phyloP scores from a whole-genome alignment of 1,140 invertebrate genomes.

The Carposina sasakii region DNA sequence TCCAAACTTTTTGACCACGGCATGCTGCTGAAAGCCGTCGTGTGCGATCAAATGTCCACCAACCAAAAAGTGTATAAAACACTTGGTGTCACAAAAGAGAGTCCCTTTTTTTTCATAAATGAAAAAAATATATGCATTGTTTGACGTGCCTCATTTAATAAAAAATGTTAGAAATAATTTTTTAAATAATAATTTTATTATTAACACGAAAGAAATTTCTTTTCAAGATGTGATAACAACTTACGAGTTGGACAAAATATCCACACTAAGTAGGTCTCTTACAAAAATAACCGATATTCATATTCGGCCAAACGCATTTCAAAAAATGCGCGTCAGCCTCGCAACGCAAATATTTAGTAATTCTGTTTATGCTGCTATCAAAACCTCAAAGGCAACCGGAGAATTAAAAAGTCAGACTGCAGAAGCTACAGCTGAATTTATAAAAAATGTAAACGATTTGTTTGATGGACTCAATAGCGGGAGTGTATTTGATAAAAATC shows the following conservation, averaged over 20 bases:
- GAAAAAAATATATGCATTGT: not conserved
- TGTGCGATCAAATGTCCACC: not conserved
- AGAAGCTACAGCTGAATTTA: not conserved
- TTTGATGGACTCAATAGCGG: not conserved
- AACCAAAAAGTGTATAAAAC: not conserved
- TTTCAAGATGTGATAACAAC: not conserved
- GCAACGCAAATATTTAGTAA: not conserved
- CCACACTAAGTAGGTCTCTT: not conserved
- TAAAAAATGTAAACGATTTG: not conserved
- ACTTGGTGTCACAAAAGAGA: not conserved
- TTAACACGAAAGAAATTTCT: not conserved
- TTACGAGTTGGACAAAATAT: not conserved
- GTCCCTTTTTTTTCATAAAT: slow-evolving; percentile 1
- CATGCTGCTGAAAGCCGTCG: not conserved
- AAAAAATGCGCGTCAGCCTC: not conserved
- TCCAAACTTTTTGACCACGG: slow-evolving; percentile 1
- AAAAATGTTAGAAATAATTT: slow-evolving; percentile 4
- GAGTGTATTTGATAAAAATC: not conserved
- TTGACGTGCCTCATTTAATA: slow-evolving; percentile 5
- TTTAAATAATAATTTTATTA: not conserved
- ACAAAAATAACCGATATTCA: not conserved
- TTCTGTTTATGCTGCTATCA: not conserved
- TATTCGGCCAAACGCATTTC: not conserved
- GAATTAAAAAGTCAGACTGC: not conserved
- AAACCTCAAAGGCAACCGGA: not conserved